phyloP scores from a whole-genome alignment of 2,888 invertebrate species.

The Phaedon cochleariae region DNA sequence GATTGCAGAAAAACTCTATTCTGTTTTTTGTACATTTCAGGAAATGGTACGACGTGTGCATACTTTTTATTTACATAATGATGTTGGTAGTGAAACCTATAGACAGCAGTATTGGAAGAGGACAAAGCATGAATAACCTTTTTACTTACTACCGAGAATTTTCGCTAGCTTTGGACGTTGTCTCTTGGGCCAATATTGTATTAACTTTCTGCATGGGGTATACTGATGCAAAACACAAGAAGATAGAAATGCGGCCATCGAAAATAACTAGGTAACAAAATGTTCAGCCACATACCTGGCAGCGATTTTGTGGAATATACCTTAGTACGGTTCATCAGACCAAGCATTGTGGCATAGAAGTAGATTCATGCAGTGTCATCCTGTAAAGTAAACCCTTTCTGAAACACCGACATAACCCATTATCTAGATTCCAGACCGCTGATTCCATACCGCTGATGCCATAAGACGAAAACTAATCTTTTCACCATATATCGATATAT shows the following conservation, averaged over 20 bases:
- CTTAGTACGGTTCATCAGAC: too few species aligned
- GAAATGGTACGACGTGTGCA: conserved; percentile 18
- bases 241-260: conserved; percentile 17
- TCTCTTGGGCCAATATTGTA: conserved; percentile 16
- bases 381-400: too few species aligned
- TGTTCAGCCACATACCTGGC: too few species aligned
- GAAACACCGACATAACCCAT: too few species aligned
- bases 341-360: too few species aligned
- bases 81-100: conserved; percentile 18
- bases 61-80: conserved; percentile 14
- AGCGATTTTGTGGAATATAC: too few species aligned
- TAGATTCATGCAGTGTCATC: too few species aligned
- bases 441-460: too few species aligned
- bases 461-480: too few species aligned
- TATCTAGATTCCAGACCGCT: too few species aligned
- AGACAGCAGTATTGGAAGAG: conserved; percentile 11
- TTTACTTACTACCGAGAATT: conserved; percentile 2
- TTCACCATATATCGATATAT: too few species aligned
- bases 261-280: conserved; percentile 20
- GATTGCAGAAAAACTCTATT: too few species aligned
- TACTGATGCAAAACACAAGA: neutral
- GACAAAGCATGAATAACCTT: neutral
- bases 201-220: conserved; percentile 23
- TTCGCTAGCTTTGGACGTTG: conserved; percentile 13
- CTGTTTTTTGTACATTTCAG: neutral